Base-by-base conservation (phyloP, 2,797 vertebrate species). In the Bovichtus diacanthus region DNA sequence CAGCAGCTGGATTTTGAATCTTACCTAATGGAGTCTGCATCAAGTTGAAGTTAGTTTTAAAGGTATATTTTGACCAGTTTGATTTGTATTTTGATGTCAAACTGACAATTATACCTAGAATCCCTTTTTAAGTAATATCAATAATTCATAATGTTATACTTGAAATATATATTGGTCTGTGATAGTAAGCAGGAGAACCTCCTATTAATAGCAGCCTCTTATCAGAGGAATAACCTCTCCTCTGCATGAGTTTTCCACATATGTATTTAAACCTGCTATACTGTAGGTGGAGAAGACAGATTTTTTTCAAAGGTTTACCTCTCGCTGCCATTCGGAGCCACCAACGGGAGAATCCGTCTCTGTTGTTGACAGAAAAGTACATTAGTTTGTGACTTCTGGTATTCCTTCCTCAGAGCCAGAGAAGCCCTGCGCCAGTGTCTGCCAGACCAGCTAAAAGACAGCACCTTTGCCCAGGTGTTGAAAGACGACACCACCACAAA, bases 401-500 rank as follows among this genome's bases (percentile, higher is more conserved):
- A 0, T 62, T 70, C 27, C 25, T 81, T 80, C 78, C 47, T 71
- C 94, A 99, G 98, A 95, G 98, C 98, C 74, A 95, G 98, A 92
- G 98, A 99, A 94, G 97, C 98, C 60, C 95, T 99, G 85, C 97
- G 98, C 62, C 98, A 99, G 94, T 99, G 98, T 93, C 95, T 99
- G 77, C 98, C 98, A 13, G 98, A 99, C 94, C 98, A 99, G 91
- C 95, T 99, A 92, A 99, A 99, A 89, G 98, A 99, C 91, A 98
- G 97, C 82, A 99, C 98, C 71, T 99, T 99, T 0, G 96, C 96
- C 88, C 98, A 99, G 93, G 98, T 99, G 88, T 95, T 99, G 93
- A 99, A 99, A 92, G 98, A 99, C 18, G 98, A 99, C 94, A 98
- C 98, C 87, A 99, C 98, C 94, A 99, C 98, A 19, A 99, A 99